These are phyloP conservation scores for Fulmarus glacialis DNA, from an alignment of 2,113 vertebrate species.

Conservation along the genomic window DNA sequence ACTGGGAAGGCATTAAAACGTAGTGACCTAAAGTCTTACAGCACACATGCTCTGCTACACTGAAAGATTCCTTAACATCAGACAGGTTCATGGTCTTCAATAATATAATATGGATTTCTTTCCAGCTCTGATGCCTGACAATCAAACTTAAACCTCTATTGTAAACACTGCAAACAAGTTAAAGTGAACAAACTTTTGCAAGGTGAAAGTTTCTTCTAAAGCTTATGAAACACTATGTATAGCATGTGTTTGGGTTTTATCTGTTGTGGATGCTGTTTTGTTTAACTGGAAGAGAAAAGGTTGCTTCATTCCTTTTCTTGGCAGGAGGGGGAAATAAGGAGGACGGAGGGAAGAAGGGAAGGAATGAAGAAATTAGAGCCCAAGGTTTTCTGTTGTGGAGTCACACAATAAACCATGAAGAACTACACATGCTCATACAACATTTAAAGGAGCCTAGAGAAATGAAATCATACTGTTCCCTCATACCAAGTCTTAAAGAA, in stretches of 20 bases:
- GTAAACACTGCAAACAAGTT: background rate
- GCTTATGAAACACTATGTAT: background rate
- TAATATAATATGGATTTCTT: background rate
- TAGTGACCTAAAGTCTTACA: background rate
- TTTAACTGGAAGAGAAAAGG: background rate
- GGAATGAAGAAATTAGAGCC: background rate
- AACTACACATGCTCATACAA: background rate
- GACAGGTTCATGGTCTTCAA: background rate
- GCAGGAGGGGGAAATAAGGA: background rate
- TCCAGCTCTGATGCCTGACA: background rate
- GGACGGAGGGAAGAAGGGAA: background rate
- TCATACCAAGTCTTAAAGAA: background rate
- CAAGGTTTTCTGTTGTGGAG: background rate
- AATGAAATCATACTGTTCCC: background rate
- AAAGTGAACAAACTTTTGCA: background rate
- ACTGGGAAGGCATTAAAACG: background rate
- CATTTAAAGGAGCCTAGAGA: background rate
- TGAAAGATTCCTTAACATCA: background rate
- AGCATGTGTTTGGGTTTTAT: background rate
- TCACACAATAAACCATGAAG: background rate
- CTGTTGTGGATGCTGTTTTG: background rate
- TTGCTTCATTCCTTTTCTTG: background rate
- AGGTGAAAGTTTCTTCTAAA: background rate
- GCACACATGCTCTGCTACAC: background rate
- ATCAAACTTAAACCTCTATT: background rate